Evolutionary conservation across 2,113 vertebrate species (phyloP).

Genomic region (Sturnus vulgaris): DNA sequence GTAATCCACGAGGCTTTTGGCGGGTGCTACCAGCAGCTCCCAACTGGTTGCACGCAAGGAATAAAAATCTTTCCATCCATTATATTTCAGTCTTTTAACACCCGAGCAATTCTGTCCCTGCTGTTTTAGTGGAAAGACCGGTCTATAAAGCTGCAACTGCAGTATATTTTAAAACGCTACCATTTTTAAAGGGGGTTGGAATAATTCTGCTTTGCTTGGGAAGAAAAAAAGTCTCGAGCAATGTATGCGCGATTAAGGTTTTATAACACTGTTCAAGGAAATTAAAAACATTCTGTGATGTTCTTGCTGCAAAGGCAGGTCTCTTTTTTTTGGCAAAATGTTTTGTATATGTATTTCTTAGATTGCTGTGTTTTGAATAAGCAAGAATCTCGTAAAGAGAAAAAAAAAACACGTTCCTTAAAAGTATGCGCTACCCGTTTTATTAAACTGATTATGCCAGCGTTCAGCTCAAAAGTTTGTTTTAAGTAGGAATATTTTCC

Average conservation of each 20-base stretch:
- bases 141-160: constrained; percentile 50
- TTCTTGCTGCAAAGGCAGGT: constrained; percentile 33
- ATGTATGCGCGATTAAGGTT: constrained; percentile 49
- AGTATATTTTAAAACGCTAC: constrained; percentile 53
- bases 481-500: constrained; percentile 60
- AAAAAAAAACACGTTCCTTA: constrained; percentile 45
- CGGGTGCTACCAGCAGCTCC: constrained; percentile 34
- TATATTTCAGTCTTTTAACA: constrained; percentile 59
- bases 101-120: constrained; percentile 52
- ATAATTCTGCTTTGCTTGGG: constrained; percentile 66
- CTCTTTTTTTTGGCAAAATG: constrained; percentile 23
- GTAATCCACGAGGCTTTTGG: neutral
- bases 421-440: constrained; percentile 49
- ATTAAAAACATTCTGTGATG: constrained; percentile 69
- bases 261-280: constrained; percentile 71
- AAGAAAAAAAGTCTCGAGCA: constrained; percentile 52
- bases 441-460: constrained; percentile 59
- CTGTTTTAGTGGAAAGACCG: constrained; percentile 67
- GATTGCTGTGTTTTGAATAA: constrained; percentile 67
- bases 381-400: constrained; percentile 65
- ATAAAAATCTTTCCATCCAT: constrained; percentile 60
- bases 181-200: constrained; percentile 11
- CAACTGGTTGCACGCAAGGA: constrained; percentile 18
- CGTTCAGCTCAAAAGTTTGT: constrained; percentile 27
- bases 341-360: constrained; percentile 60